Base-by-base conservation (phyloP, 2,888 invertebrate species). In the Caenorhabditis sp. region DNA sequence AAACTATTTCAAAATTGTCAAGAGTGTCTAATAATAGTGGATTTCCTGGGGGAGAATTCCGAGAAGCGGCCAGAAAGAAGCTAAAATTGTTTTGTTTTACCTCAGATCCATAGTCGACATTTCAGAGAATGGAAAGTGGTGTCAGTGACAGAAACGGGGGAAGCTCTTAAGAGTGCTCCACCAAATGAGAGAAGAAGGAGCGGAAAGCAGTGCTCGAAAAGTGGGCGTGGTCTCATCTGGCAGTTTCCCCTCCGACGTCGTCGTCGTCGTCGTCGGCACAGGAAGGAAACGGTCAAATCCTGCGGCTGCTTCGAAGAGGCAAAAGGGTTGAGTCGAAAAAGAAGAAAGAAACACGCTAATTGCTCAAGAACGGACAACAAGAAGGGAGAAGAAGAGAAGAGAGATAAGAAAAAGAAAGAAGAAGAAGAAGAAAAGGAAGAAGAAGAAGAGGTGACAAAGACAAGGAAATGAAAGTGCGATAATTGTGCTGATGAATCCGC, bases 251-350 rank as follows among this genome's bases (percentile, higher is more conserved):
- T n/a, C n/a, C n/a, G n/a, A n/a, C n/a, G n/a, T n/a, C n/a, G n/a
- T 37, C 27, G 46, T 56, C 45, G 15, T 17, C 22, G 45, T 20
- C 27, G 15, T 39, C 63, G 52, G 50, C 68, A 68, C 68, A 68
- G 68, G 68, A 68, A 68, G 68, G 68, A 68, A 68, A 68, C 68
- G 48, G 68, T 68, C 68, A 68, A 68, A 68, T 68, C 68, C 58
- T n/a, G n/a, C n/a, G n/a, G 58, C 27, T 24, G 43, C 27, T 45
- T 45, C 45, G 27, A 17, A 43, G 37, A 32, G 41, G 30, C 24
- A 52, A 32, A 52, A 52, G 43, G 13, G 39, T 26, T 39, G 52
- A 52, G 52, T 30, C 27, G 46, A 20, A 24, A 66, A 35, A 48
- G 46, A 48, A 50, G 20, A 68, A 68, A 68, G 59, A 68, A 59